These are phyloP conservation scores for Chloroceryle amazona DNA, from an alignment of 2,797 vertebrate species.

Conservation along the genomic window DNA sequence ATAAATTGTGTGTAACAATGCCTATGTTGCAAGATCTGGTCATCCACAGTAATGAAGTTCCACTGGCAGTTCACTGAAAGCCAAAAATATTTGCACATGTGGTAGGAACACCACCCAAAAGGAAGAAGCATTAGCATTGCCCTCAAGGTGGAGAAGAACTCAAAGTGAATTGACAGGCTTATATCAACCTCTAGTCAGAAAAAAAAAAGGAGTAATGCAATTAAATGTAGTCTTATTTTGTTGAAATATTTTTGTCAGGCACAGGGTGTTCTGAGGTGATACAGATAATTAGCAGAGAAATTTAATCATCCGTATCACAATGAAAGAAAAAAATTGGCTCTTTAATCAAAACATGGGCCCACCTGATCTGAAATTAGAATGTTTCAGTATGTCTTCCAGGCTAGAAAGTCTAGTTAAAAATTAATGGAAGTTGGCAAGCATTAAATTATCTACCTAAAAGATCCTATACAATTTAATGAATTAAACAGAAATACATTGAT, in stretches of 20 bases:
- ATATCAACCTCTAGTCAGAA: neutral
- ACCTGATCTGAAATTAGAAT: slow-evolving; percentile 58
- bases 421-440: slow-evolving; percentile 63
- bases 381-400: slow-evolving; percentile 58
- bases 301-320: slow-evolving; percentile 62
- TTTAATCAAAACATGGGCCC: slow-evolving; percentile 60
- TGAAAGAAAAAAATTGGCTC: neutral
- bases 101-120: neutral
- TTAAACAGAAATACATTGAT: slow-evolving; percentile 28
- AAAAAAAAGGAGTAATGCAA: slow-evolving; percentile 4
- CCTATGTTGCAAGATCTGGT: neutral
- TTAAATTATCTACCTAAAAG: slow-evolving; percentile 63
- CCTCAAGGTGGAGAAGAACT: neutral
- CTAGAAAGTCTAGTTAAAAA: slow-evolving; percentile 41
- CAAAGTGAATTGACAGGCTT: slow-evolving; percentile 19
- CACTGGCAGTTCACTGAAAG: neutral
- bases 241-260: slow-evolving; percentile 50
- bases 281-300: slow-evolving; percentile 64
- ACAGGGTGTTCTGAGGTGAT: slow-evolving; percentile 57
- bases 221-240: slow-evolving; percentile 44
- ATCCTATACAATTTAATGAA: neutral
- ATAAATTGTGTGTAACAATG: neutral
- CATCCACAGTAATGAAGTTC: neutral
- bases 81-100: neutral
- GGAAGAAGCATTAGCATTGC: neutral